Conservation (phyloP, 2,797 vertebrate genomes). For the Acrossocheilus fasciatus region DNA sequence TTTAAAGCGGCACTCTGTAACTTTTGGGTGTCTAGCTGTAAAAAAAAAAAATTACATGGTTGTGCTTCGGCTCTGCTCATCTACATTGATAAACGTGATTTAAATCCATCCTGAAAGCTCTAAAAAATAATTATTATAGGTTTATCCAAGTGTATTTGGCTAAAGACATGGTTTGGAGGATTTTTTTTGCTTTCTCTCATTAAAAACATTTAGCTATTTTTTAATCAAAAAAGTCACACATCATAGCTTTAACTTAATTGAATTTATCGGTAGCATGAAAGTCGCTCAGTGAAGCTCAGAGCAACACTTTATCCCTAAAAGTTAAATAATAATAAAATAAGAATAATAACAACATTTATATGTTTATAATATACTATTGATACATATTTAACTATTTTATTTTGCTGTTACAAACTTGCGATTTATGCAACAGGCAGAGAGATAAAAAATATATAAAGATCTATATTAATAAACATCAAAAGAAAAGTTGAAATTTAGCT, state of each 20-base stretch:
- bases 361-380: not conserved
- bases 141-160: not conserved
- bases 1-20: not conserved
- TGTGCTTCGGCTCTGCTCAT: not conserved
- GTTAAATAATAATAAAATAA: not conserved
- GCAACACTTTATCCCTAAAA: not conserved
- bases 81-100: not conserved
- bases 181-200: not conserved
- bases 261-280: not conserved
- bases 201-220: not conserved
- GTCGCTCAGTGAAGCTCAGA: not conserved
- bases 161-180: not conserved
- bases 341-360: not conserved
- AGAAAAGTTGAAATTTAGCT: not conserved
- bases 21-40: not conserved
- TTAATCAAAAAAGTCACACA: not conserved
- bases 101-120: not conserved
- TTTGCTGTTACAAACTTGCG: not conserved
- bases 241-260: not conserved
- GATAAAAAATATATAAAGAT: not conserved
- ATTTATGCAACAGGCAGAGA: not conserved
- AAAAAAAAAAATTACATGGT: not conserved
- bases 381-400: not conserved
- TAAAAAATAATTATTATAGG: not conserved
- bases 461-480: not conserved